Evolutionary conservation across 2,113 vertebrate species (phyloP).

Genomic region (Mola mola): DNA sequence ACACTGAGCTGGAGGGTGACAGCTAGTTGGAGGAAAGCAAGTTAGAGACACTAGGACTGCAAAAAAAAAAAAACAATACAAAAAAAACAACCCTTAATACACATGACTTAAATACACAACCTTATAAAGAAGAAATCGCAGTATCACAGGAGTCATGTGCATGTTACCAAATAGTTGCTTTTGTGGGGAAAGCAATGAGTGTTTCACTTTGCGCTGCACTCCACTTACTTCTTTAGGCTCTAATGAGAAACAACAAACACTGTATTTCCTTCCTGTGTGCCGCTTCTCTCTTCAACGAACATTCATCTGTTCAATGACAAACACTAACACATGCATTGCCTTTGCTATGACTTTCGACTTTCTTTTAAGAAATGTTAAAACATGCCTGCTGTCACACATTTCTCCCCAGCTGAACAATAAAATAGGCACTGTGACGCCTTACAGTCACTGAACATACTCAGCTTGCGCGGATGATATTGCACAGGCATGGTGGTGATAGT

Average conservation of each 20-base stretch:
- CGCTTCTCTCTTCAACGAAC: constrained; percentile 22
- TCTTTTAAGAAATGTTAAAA: not conserved
- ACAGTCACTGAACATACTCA: not conserved
- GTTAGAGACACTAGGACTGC: not conserved
- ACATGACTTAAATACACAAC: constrained; percentile 4
- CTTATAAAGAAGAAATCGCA: constrained; percentile 6
- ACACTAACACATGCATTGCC: not conserved
- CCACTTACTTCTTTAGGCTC: constrained; percentile 19
- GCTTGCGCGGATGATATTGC: not conserved
- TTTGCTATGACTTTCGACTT: not conserved
- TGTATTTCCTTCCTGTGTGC: constrained; percentile 56
- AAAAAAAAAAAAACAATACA: constrained; percentile 1
- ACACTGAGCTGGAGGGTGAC: constrained; percentile 14
- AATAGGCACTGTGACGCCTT: not conserved
- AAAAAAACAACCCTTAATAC: too few relatives aligned
- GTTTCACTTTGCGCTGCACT: constrained; percentile 14
- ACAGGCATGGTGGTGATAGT: not conserved
- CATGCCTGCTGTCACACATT: too few relatives aligned
- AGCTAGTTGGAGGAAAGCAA: constrained; percentile 3
- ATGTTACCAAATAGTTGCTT: constrained; percentile 41
- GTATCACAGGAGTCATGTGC: constrained; percentile 25
- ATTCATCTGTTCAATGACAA: not conserved
- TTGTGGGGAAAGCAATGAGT: constrained; percentile 10
- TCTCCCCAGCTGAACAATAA: not conserved
- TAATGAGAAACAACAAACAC: constrained; percentile 47